A percentile compares a stretch with the other conserved stretches of the same genome.
Evolutionary conservation across 2,797 vertebrate genomes (phyloP).

Genomic region (Eulemur rubriventer): DNA sequence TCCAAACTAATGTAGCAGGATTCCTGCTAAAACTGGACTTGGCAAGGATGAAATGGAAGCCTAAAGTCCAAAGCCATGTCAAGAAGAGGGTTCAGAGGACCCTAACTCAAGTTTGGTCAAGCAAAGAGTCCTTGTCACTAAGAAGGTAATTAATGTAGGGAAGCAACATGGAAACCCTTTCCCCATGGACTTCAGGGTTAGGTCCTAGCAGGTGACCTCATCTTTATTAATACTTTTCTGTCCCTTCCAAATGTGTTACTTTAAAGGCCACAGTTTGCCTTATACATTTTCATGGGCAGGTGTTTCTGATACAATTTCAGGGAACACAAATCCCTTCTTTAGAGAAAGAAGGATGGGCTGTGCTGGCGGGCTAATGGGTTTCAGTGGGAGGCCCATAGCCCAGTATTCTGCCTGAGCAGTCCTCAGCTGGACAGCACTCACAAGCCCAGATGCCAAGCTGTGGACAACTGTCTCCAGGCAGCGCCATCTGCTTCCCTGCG

Average conservation of each 20-base stretch:
- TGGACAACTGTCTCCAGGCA: constrained; percentile 65
- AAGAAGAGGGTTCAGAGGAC: neutral
- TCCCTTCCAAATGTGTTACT: neutral
- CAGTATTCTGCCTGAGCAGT: constrained; percentile 49
- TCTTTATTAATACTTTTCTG: neutral
- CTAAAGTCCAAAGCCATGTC: neutral
- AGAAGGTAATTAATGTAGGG: neutral
- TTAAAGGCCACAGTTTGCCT: neutral
- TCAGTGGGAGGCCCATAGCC: constrained; percentile 46
- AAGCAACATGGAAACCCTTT: neutral
- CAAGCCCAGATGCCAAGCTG: constrained; percentile 68
- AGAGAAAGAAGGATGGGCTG: constrained; percentile 28
- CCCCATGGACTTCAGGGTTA: neutral
- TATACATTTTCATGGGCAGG: neutral
- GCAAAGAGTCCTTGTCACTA: neutral
- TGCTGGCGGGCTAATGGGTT: constrained; percentile 47
- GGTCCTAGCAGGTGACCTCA: neutral
- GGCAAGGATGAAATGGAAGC: neutral
- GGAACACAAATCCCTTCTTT: neutral
- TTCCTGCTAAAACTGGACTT: neutral
- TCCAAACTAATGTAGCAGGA: neutral
- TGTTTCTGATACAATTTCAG: constrained; percentile 49
- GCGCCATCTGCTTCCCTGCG: constrained; percentile 74
- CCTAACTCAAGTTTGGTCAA: neutral
- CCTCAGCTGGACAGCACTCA: constrained; percentile 60